Base-by-base conservation (phyloP, 1,140 invertebrate genomes). In the Lepidostoma basale region DNA sequence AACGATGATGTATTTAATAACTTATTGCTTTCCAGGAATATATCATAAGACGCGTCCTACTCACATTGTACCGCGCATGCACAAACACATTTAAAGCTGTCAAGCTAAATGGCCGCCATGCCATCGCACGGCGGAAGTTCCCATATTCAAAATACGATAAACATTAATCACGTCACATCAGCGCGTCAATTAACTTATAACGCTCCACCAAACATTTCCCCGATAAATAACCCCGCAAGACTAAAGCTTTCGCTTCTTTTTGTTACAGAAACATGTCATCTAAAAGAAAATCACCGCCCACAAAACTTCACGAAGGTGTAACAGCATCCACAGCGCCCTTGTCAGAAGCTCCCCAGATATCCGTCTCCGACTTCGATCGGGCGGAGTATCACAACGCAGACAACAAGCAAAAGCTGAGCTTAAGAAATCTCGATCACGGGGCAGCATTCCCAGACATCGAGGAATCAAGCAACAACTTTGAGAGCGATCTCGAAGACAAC, bases 241-340 rank as follows among this genome's bases (percentile, higher is more conserved):
- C 54, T 33, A 59, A 39, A 36, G n/a, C 16, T 14, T 45, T 40
- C 52, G 49, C 59, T 67, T 52, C 67, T 73, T 73, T 77, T 78
- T 79, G 74, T 87, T 87, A 52, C 88, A 93, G 92, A 90, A 93
- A 88, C 85, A 95, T 95, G 93, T 94, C 92, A 88, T 95, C 93
- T 83, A 95, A 95, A 88, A 88, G 92, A 84, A 95, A 95, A 82
- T 94, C 92, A 79, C 92, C 92, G 79, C 93, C 93, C 82, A 92
- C 91, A 71, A 94, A 94, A 86, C 86, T 94, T 83, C 89, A 91
- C 84, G 91, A 93, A 85, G 90, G 91, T 81, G 87, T 86, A 74
- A 83, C 85, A 75, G 83, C 85, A 75, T 76, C 76, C 75, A 76
- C 79, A 74, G 81, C 73, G 81, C 81, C 78, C 26, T 79, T 80